These are phyloP conservation scores for Sula dactylatra DNA, from an alignment of 2,113 vertebrate genomes.

Conservation along the genomic window DNA sequence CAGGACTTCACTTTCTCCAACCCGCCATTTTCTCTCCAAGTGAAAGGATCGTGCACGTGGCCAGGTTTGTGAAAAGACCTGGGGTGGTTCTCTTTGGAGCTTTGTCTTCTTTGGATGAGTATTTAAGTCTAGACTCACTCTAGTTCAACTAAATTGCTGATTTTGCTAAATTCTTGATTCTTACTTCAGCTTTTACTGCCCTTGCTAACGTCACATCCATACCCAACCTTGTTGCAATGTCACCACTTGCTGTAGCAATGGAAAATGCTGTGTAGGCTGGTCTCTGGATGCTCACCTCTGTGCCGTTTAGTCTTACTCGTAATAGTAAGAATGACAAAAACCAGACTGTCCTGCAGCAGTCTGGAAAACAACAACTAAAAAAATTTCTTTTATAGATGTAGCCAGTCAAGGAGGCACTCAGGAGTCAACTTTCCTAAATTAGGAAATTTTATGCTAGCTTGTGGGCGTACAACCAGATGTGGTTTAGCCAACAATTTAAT, in stretches of 20 bases:
- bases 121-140: background rate
- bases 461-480: background rate
- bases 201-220: background rate
- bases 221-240: background rate
- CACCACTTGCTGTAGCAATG: background rate
- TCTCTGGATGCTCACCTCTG: background rate
- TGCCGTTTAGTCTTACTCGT: background rate
- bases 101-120: background rate
- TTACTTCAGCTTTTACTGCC: background rate
- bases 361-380: background rate
- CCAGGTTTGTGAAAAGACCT: background rate
- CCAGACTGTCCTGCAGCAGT: background rate
- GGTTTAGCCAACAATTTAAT: background rate
- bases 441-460: background rate
- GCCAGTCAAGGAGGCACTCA: background rate
- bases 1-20: background rate
- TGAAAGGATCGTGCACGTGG: background rate
- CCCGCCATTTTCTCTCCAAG: background rate
- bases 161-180: background rate
- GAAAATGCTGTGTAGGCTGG: background rate
- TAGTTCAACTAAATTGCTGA: background rate
- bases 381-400: background rate
- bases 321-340: background rate
- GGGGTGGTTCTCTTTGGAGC: background rate
- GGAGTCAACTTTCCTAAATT: background rate